These are phyloP conservation scores for Lasioglossum calceatum DNA, from an alignment of 2,888 invertebrate genomes.

Conservation along the genomic window DNA sequence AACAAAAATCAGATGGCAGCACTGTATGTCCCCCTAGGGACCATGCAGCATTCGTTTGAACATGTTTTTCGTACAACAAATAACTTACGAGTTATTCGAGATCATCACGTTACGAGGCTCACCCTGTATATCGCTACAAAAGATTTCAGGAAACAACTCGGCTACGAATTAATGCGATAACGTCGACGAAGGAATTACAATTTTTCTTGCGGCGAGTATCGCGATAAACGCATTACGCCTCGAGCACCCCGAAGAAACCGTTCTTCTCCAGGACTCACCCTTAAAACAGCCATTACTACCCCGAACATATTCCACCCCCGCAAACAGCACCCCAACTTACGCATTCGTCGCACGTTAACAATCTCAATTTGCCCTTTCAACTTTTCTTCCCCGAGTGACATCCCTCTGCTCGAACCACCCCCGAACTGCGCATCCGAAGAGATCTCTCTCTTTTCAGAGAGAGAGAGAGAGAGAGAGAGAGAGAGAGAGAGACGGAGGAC, in stretches of 20 bases:
- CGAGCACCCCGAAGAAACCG: conserved; percentile 2
- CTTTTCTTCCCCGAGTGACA: conserved; percentile 39
- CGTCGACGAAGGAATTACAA: not conserved
- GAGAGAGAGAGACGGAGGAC: not conserved
- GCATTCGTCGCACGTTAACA: conserved; percentile 37
- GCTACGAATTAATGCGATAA: no score
- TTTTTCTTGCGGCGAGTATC: not conserved
- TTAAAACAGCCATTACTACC: conserved; percentile 9
- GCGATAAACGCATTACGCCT: not conserved
- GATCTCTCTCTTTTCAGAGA: not conserved
- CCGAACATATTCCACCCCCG: not conserved
- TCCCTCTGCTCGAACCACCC: conserved; percentile 4
- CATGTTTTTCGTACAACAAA: no score
- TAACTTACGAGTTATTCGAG: no score
- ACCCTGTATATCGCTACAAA: no score
- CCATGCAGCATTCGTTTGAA: no score
- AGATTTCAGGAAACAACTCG: no score
- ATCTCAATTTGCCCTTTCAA: conserved; percentile 47
- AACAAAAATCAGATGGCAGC: no score
- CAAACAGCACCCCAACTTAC: conserved; percentile 10
- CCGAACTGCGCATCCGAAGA: conserved; percentile 42
- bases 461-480: not conserved
- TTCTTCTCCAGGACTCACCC: conserved; percentile 4
- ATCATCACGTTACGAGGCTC: no score
- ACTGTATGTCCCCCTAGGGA: no score